Percentiles rank a stretch among this genome's conserved stretches.
Evolutionary conservation across 2,113 vertebrate genomes (phyloP).

Genomic region (Casuarius casuarius): DNA sequence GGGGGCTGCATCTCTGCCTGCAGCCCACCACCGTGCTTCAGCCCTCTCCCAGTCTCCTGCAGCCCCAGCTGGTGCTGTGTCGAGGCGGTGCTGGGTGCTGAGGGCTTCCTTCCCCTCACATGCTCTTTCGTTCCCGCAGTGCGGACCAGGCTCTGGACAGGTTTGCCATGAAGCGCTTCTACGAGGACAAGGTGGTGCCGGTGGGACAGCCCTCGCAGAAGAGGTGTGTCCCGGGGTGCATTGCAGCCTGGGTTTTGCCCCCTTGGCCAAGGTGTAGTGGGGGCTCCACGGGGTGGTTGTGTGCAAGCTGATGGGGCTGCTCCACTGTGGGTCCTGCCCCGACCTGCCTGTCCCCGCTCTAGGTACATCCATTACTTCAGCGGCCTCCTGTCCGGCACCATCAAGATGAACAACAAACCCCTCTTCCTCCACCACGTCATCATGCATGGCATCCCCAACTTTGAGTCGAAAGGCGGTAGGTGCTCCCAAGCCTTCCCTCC

Average conservation of each 20-base stretch:
- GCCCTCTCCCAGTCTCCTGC: not conserved
- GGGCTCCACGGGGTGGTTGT: not conserved
- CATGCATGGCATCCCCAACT: conserved; percentile 98
- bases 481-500: not conserved
- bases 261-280: no score
- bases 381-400: conserved; percentile 92
- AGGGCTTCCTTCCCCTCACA: not conserved
- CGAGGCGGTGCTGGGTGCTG: not conserved
- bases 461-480: conserved; percentile 94
- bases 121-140: conserved; percentile 63
- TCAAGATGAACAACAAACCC: conserved; percentile 99
- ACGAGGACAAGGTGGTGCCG: conserved; percentile 97
- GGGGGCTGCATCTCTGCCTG: not conserved
- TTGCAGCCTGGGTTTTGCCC: not conserved
- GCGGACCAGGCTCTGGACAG: conserved; percentile 96
- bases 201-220: conserved; percentile 96
- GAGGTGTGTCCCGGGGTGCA: conserved; percentile 78
- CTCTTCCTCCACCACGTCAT: conserved; percentile 97
- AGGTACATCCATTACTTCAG: conserved; percentile 99
- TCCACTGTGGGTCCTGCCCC: not conserved
- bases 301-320: not conserved
- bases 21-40: rapidly evolving
- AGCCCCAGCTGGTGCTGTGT: not conserved
- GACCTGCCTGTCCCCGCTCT: not conserved
- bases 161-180: conserved; percentile 99